These are phyloP conservation scores for Lasioglossum zephyrum DNA, from an alignment of 2,888 invertebrate species.

Conservation along the genomic window DNA sequence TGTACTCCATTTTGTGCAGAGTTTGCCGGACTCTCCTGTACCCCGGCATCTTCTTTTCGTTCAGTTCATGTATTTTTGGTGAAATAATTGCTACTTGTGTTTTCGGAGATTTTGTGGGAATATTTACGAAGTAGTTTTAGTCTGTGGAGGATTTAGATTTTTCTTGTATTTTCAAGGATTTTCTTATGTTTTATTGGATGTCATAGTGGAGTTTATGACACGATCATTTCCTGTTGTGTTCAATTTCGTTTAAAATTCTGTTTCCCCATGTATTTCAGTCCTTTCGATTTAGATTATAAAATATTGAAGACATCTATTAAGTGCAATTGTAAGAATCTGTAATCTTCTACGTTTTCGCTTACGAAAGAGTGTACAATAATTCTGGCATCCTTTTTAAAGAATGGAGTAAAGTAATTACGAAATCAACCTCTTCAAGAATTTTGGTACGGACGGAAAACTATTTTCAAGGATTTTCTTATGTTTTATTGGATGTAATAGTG, in stretches of 20 bases:
- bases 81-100: background rate
- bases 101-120: background rate
- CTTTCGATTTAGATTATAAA: background rate
- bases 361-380: background rate
- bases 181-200: background rate
- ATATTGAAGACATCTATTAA: too few relatives aligned
- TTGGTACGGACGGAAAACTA: too few relatives aligned
- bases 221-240: background rate
- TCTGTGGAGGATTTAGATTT: background rate
- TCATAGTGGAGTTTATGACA: background rate
- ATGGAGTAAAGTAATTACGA: background rate
- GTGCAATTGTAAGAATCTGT: too few relatives aligned
- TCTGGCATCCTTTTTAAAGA: background rate
- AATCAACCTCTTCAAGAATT: background rate
- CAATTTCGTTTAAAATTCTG: background rate
- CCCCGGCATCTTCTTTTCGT: background rate
- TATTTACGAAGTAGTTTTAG: background rate
- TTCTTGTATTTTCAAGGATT: too few relatives aligned
- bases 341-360: background rate
- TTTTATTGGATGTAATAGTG: background rate
- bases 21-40: background rate
- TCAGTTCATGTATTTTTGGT: background rate
- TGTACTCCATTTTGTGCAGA: constrained; percentile 1
- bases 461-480: background rate
- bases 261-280: background rate